These are phyloP conservation scores for Episyrphus balteatus DNA, from an alignment of 1,140 invertebrate species.

Conservation along the genomic window DNA sequence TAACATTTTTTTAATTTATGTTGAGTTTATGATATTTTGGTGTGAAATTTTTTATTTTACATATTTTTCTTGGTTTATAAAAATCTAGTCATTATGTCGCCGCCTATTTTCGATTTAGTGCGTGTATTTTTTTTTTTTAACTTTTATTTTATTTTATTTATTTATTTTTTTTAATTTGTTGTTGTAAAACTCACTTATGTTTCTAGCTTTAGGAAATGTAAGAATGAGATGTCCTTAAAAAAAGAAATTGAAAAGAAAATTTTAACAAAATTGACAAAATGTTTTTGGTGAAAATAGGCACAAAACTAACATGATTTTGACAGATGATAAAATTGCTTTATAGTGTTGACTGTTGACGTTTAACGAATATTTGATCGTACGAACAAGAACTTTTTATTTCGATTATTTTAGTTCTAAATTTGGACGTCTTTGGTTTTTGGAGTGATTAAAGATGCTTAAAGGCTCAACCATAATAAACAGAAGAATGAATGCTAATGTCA, in stretches of 20 bases:
- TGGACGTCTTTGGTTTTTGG: no score
- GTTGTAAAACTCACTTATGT: conserved; percentile 18
- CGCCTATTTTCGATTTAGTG: neutral
- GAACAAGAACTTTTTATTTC: no score
- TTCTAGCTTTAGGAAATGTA: conserved; percentile 20
- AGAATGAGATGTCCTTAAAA: conserved; percentile 17
- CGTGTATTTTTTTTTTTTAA: no score
- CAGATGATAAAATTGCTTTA: no score
- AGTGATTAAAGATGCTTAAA: no score
- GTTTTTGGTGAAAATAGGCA: no score
- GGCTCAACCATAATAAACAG: no score
- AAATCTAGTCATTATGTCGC: neutral
- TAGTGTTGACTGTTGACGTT: no score
- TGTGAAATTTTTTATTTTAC: conserved; percentile 9
- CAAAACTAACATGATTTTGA: no score
- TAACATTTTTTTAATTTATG: conserved; percentile 18
- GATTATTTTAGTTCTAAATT: no score
- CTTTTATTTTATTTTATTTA: neutral
- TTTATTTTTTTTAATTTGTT: neutral
- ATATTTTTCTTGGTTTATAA: neutral
- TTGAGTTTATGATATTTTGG: conserved; percentile 18
- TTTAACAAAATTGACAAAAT: conserved; percentile 5
- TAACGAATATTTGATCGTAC: no score
- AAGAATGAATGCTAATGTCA: no score
- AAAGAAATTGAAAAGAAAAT: conserved; percentile 25